A percentile compares a stretch with the other conserved stretches of the same genome.
phyloP scores from a whole-genome alignment of 2,113 vertebrate genomes.

The Peromyscus maniculatus region DNA sequence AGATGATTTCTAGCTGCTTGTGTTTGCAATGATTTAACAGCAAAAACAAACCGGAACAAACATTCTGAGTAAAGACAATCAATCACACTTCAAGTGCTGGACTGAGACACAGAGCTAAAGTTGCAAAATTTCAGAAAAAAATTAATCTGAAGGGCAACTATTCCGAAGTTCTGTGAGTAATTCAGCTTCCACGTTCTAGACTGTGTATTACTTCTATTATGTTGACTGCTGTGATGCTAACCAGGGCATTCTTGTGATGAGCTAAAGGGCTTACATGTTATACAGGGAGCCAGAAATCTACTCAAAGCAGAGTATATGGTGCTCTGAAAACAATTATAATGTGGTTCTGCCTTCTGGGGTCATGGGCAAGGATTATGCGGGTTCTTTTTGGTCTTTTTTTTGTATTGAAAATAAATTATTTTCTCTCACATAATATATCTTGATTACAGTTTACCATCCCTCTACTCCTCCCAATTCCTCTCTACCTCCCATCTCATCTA shows the following conservation, averaged over 20 bases:
- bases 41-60: slow-evolving; percentile 60
- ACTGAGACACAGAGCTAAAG: background rate
- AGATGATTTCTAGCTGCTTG: slow-evolving; percentile 28
- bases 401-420: background rate
- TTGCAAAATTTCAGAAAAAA: background rate
- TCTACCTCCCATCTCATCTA: accelerated
- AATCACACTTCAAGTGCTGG: background rate
- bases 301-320: background rate
- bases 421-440: background rate
- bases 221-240: background rate
- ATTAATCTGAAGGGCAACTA: background rate
- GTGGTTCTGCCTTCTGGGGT: background rate
- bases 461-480: background rate
- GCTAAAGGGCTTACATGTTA: background rate
- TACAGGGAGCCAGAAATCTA: background rate
- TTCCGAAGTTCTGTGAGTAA: background rate
- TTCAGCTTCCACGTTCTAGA: slow-evolving; percentile 14
- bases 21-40: slow-evolving; percentile 64
- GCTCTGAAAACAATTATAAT: background rate
- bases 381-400: no score
- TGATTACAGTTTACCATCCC: background rate
- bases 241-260: background rate
- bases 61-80: slow-evolving; percentile 46
- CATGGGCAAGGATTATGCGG: background rate
- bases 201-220: background rate